A percentile compares a stretch with the other conserved stretches of the same genome.
These are phyloP conservation scores for Silurus asotus DNA, from an alignment of 2,113 vertebrate species.

Conservation along the genomic window DNA sequence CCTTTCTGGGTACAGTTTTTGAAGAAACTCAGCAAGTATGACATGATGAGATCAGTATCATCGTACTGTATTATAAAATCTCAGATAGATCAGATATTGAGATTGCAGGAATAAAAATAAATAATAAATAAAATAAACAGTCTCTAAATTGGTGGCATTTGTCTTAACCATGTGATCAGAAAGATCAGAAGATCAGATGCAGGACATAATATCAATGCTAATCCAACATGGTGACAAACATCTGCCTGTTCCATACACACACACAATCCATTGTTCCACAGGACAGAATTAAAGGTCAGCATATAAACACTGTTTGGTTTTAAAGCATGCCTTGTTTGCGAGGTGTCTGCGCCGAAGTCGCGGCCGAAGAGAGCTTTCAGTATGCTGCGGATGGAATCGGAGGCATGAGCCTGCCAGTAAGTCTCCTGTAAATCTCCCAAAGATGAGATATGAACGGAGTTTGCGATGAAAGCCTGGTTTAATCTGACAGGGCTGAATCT, in stretches of 20 bases:
- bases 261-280: constrained; percentile 49
- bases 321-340: constrained; percentile 13
- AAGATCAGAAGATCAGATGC: constrained; percentile 10
- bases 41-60: too few species aligned
- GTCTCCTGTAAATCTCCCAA: constrained; percentile 32
- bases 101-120: background rate
- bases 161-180: constrained; percentile 6
- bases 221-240: constrained; percentile 12
- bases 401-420: constrained; percentile 33
- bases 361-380: constrained; percentile 24
- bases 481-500: constrained; percentile 19
- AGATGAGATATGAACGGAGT: constrained; percentile 12
- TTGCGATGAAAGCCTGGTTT: constrained; percentile 10
- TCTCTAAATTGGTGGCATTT: background rate
- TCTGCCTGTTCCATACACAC: constrained; percentile 52
- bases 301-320: constrained; percentile 58
- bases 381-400: constrained; percentile 36
- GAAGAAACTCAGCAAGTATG: too few species aligned
- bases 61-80: background rate
- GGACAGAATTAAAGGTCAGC: constrained; percentile 74
- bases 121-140: background rate
- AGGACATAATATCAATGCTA: background rate
- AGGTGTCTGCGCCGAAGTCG: background rate
- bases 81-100: background rate
- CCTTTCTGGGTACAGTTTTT: too few species aligned